Evolutionary conservation across 2,888 invertebrate species (phyloP).

Genomic region (Netelia inedita): DNA sequence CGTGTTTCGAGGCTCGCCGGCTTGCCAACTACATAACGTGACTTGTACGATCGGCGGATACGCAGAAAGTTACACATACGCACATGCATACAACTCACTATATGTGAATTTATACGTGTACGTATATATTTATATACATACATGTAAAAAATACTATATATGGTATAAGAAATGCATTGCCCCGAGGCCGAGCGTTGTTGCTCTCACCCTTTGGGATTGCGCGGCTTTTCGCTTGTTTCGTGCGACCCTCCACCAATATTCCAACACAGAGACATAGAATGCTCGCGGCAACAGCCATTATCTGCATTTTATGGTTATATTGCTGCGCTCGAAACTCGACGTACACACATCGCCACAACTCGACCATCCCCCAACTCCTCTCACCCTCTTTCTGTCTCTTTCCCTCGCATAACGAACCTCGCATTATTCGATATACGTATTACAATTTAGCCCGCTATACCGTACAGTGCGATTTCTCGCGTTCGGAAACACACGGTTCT

Average conservation of each 20-base stretch:
- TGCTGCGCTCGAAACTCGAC: conserved; percentile 77
- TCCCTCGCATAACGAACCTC: conserved; percentile 76
- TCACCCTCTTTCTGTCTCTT: no score
- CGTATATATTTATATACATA: neutral
- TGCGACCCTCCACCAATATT: conserved; percentile 74
- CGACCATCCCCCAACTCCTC: conserved; percentile 67
- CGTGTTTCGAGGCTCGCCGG: neutral
- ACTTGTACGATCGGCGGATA: conserved; percentile 20
- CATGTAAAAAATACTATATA: conserved; percentile 3
- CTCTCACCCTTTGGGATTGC: conserved; percentile 66
- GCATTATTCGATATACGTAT: conserved; percentile 79
- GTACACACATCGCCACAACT: conserved; percentile 67
- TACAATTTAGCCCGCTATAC: conserved; percentile 79
- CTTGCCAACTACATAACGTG: conserved; percentile 14
- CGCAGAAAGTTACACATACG: conserved; percentile 2
- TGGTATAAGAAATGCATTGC: conserved; percentile 60
- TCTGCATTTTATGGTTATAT: conserved; percentile 85
- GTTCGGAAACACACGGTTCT: conserved; percentile 19
- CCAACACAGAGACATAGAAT: conserved; percentile 52
- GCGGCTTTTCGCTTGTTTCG: conserved; percentile 70
- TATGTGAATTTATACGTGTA: neutral
- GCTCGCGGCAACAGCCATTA: conserved; percentile 82
- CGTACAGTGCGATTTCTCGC: conserved; percentile 60
- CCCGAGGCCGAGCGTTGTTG: conserved; percentile 46
- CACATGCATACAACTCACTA: neutral